Base-by-base conservation (phyloP, 2,888 invertebrate genomes). In the Mechanitis mazaeus region DNA sequence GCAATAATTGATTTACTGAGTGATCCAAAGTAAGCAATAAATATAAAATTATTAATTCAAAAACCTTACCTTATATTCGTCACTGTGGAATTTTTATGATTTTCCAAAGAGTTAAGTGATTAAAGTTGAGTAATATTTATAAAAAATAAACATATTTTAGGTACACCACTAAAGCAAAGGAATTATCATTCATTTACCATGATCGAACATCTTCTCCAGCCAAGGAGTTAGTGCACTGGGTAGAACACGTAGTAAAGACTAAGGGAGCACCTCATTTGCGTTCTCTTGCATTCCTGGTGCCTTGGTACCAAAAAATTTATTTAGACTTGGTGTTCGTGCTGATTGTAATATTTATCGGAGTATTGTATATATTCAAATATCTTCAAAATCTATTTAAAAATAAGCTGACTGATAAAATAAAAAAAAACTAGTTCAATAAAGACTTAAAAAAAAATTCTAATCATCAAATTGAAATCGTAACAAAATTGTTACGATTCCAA, bases 241-340 rank as follows among this genome's bases (percentile, higher is more conserved):
- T 81, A 4, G 73, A 77, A 35, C 81, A 84, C 64, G 83, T 81
- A 3, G 69, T 77, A 3, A 69, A 65, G 31, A 82, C 84, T 2
- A 46, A 68, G 0, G 84, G 84, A 0, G 82, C 84, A 2, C 68
- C 66, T 0, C 80, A 84, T 60, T 67, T 83, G 28, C 78, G 81
- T 11, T 81, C 84, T 0, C 69, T 76, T 0, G 81, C 80, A 0
- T 68, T 82, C 0, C 38, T 70, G 60, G 42, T 81, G 35, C 77
- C 80, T 35, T 75, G 77, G 62, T 84, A 81, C 69, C 79, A 84
- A 68, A 79, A 79, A 60, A 3, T 76, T 11, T 84, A 77, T 56
- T 33, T 85, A 28, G 85, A 85, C 65, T 64, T 84, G 3, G 38
- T 56, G 9, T 38, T 64, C 12, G 53, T 64, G 33, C 28, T 64